Evolutionary conservation across 2,888 invertebrate species (phyloP).

Genomic region (Biston stratarius): DNA sequence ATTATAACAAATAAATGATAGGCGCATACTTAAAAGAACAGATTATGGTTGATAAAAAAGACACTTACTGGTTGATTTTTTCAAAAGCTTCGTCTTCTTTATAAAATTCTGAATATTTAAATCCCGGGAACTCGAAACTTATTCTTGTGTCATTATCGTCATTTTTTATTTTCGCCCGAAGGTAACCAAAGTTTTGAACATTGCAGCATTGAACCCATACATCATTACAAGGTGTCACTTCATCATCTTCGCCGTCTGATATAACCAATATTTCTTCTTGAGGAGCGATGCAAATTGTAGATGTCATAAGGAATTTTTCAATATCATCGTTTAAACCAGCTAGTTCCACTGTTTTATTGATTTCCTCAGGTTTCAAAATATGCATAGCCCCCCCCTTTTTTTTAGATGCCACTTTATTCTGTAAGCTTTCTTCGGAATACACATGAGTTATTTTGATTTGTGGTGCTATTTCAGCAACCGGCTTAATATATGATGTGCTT

Average conservation of each 20-base stretch:
- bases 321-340: constrained; percentile 48
- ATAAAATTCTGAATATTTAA: constrained; percentile 67
- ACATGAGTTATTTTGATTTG: constrained; percentile 62
- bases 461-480: constrained; percentile 57
- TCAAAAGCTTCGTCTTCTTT: constrained; percentile 61
- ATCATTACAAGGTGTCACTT: constrained; percentile 43
- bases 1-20: background rate
- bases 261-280: constrained; percentile 52
- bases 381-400: constrained; percentile 62
- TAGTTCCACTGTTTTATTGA: constrained; percentile 54
- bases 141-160: constrained; percentile 51
- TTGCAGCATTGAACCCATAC: constrained; percentile 70
- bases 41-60: background rate
- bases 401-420: constrained; percentile 17
- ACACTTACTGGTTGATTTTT: constrained; percentile 76
- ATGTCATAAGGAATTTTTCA: constrained; percentile 60
- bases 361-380: constrained; percentile 80
- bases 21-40: background rate
- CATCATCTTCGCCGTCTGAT: constrained; percentile 54
- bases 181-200: constrained; percentile 65
- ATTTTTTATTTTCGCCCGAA: constrained; percentile 59
- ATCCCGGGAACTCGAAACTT: constrained; percentile 75
- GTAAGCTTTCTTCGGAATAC: constrained; percentile 46
- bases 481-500: constrained; percentile 9
- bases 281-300: constrained; percentile 47